phyloP scores from a whole-genome alignment of 2,888 invertebrate species.

The Leptopterna dolabrata region DNA sequence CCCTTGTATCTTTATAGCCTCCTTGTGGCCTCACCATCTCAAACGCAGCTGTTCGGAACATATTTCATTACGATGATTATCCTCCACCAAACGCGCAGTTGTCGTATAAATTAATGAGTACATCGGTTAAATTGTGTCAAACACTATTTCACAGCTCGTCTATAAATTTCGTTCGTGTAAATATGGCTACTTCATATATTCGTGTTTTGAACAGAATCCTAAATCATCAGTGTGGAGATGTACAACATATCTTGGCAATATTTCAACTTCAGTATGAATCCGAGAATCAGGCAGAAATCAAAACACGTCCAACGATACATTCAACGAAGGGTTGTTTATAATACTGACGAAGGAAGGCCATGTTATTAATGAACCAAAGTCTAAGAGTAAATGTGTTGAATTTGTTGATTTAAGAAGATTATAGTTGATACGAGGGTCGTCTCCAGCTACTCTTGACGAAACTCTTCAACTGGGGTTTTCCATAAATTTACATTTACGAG shows the following conservation, averaged over 20 bases:
- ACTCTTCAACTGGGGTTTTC: not conserved
- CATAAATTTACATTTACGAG: not conserved
- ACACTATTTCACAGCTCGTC: not conserved
- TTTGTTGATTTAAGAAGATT: not conserved
- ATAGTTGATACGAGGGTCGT: not conserved
- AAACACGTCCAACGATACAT: not conserved
- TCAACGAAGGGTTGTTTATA: not conserved
- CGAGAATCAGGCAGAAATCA: not conserved
- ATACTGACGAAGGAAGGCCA: not conserved
- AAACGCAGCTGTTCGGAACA: slow-evolving; percentile 13
- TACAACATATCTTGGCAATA: no score
- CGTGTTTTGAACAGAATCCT: no score
- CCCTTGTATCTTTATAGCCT: slow-evolving; percentile 15
- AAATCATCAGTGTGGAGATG: no score
- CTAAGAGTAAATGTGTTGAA: not conserved
- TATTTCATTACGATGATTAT: slow-evolving; percentile 32
- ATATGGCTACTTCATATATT: not conserved
- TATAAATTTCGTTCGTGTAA: not conserved
- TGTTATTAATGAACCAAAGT: not conserved
- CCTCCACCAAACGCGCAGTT: slow-evolving; percentile 13
- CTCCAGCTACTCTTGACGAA: not conserved
- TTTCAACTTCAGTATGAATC: no score
- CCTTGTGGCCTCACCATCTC: not conserved
- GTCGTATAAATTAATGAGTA: slow-evolving; percentile 29
- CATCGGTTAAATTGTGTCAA: slow-evolving; percentile 18